Evolutionary conservation across 1,140 invertebrate species (phyloP).

Genomic region (Sycophila sp.): DNA sequence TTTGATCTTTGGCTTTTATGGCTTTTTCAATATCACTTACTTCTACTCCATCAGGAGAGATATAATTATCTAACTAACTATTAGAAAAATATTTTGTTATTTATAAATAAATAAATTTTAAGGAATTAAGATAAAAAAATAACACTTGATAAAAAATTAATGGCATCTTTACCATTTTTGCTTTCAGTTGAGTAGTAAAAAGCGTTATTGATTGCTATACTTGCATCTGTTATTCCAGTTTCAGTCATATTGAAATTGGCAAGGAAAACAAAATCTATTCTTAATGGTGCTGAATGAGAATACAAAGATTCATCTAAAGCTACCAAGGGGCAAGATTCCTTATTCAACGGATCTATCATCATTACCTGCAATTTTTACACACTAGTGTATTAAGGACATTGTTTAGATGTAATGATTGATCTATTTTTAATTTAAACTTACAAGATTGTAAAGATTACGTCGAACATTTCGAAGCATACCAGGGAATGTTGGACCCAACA

Average conservation of each 20-base stretch:
- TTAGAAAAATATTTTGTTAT: too few species aligned
- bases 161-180: constrained; percentile 76
- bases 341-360: constrained; percentile 86
- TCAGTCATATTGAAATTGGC: constrained; percentile 71
- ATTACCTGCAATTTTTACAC: constrained; percentile 73
- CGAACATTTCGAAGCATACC: constrained; percentile 95
- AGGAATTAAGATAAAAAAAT: constrained; percentile 27
- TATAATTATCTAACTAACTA: constrained; percentile 50
- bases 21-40: constrained; percentile 76
- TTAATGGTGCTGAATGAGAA: constrained; percentile 85
- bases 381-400: neutral
- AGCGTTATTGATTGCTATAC: constrained; percentile 88
- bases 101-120: too few species aligned
- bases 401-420: neutral
- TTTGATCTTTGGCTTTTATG: constrained; percentile 75
- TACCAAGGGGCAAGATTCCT: constrained; percentile 77
- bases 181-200: constrained; percentile 91
- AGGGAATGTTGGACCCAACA: constrained; percentile 94
- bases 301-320: constrained; percentile 92
- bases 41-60: constrained; percentile 65
- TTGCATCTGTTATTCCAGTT: constrained; percentile 76
- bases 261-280: constrained; percentile 92
- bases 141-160: constrained; percentile 86
- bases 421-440: constrained; percentile 60
- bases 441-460: constrained; percentile 94